Evolutionary conservation across 1,140 invertebrate genomes (phyloP), one percentile per base, ranked within the genome.

Genomic region (Drosophila parvula): DNA sequence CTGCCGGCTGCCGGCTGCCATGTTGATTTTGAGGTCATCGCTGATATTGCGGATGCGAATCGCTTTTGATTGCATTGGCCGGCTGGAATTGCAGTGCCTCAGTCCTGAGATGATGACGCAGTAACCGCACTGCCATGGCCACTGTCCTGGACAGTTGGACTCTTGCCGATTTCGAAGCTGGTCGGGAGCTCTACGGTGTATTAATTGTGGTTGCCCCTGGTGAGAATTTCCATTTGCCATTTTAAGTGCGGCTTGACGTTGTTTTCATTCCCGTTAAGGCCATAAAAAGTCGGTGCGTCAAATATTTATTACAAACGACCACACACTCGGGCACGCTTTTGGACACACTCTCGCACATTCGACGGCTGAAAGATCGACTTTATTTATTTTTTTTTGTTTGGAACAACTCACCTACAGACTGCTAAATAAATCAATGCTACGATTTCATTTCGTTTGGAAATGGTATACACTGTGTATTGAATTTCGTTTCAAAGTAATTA

Each of bases 11-110:
- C 32, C 58, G 48, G 28, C 73, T 76, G 74, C 83, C 80, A 84
- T 89, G 85, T 89, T 89, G 84, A 89, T 89, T 89, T 89, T 89
- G 85, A 89, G 84, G 84, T 90, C 84, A 89, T 89, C 84, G 84
- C 65, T 83, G 84, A 88, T 88, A 88, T 88, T 88, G 84, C 84
- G 84, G 84, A 89, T 90, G 85, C 68, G 85, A 89, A 89, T 84
- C 84, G 84, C 60, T 88, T 86, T 80, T 88, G 83, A 88, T 88
- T 88, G 83, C 84, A 83, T 78, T 89, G 83, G 76, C 71, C 74
- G 57, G 44, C 63, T 74, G 50, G 71, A 81, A 68, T 81, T 60
- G 63, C 77, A 67, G 51, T 57, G 68, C 44, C 63, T 61, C 55
- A 45, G 56, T 47, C 12, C 64, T 34, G 68, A 71, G 69, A 71